Conservation (phyloP, 2,113 vertebrate genomes). For the Progne subis region DNA sequence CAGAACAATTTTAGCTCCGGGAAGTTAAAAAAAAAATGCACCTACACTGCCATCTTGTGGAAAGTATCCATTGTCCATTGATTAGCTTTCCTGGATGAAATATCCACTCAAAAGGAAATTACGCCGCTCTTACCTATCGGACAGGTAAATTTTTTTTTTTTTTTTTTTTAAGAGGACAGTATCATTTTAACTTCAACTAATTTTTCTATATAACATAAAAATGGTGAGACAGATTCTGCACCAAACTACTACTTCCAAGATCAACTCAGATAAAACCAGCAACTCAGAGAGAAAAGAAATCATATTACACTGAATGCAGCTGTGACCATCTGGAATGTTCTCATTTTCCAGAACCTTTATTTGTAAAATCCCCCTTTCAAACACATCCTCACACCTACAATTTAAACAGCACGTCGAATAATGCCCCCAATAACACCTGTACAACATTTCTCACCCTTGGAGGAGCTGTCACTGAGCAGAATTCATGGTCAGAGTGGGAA, state of each 20-base stretch:
- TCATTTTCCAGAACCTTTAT: not conserved
- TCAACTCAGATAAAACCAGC: not conserved
- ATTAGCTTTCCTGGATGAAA: not conserved
- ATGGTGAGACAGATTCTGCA: not conserved
- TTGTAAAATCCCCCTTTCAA: not conserved
- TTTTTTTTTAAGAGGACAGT: not conserved
- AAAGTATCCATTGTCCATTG: not conserved
- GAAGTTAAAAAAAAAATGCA: not conserved
- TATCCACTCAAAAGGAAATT: not conserved
- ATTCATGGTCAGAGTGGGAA: not conserved
- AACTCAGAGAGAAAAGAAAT: not conserved
- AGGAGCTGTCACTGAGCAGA: not conserved
- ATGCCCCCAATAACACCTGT: not conserved
- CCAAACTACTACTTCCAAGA: not conserved
- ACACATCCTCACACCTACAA: not conserved
- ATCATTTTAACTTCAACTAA: not conserved
- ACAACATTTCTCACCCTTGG: not conserved
- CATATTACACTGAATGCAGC: not conserved
- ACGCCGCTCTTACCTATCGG: not conserved
- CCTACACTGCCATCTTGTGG: constrained; percentile 44
- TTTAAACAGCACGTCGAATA: not conserved
- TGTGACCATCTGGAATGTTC: not conserved
- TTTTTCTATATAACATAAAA: not conserved
- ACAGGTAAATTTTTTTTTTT: not conserved
- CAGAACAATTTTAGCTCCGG: not conserved